Conservation (phyloP, 2,797 vertebrate species). For the Propithecus perrieri region DNA sequence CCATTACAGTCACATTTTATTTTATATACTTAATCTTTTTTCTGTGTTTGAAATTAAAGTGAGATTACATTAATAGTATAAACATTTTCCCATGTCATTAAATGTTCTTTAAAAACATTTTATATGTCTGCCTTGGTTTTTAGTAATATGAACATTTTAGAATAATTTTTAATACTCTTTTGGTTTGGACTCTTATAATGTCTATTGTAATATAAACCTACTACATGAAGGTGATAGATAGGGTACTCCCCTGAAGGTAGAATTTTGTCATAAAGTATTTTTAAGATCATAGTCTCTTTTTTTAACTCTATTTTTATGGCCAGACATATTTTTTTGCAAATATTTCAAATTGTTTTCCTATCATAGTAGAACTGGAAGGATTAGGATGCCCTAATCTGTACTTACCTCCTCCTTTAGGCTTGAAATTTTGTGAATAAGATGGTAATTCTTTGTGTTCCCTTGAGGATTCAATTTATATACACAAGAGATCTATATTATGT, state of each 20-base stretch:
- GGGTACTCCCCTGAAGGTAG: neutral
- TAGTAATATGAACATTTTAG: constrained; percentile 23
- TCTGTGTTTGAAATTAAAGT: neutral
- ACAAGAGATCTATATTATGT: neutral
- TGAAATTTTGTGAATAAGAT: constrained; percentile 41
- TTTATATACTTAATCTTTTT: constrained; percentile 25
- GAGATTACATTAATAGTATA: neutral
- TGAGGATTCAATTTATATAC: neutral
- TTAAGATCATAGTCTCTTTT: constrained; percentile 34
- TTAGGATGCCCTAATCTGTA: constrained; percentile 1
- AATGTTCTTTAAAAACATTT: constrained; percentile 42
- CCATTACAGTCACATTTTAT: neutral
- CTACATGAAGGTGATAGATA: neutral
- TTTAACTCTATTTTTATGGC: neutral
- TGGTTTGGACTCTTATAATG: neutral
- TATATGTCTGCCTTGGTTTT: neutral
- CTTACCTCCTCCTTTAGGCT: neutral
- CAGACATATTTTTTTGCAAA: neutral
- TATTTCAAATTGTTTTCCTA: constrained; percentile 47
- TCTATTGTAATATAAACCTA: neutral
- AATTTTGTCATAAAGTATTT: constrained; percentile 51
- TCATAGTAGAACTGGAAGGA: constrained; percentile 11
- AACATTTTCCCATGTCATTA: constrained; percentile 21
- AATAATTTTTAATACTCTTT: neutral
- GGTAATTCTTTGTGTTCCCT: constrained; percentile 7